These are phyloP conservation scores for Bungarus multicinctus DNA, from an alignment of 2,113 vertebrate genomes.

Conservation along the genomic window DNA sequence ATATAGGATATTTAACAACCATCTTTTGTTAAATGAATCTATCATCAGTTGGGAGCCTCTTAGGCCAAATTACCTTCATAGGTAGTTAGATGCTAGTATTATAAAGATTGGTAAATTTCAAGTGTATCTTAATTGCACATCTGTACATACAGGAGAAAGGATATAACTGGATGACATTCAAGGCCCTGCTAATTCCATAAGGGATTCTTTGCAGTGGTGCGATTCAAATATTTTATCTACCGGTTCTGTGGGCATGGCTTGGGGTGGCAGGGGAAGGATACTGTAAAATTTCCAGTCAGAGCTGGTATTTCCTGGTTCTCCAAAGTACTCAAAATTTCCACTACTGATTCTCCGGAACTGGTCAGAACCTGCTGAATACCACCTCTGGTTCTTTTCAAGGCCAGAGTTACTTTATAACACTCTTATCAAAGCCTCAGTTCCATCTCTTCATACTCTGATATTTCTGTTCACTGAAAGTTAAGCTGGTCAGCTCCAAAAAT, in stretches of 20 bases:
- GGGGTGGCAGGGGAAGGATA: too few relatives aligned
- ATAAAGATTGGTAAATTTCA: not conserved
- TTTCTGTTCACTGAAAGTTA: not conserved
- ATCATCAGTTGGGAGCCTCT: not conserved
- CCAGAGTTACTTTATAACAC: not conserved
- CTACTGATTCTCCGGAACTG: too few relatives aligned
- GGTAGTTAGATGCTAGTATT: not conserved
- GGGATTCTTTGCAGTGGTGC: not conserved
- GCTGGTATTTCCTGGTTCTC: too few relatives aligned
- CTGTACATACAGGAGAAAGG: not conserved
- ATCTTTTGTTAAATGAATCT: not conserved
- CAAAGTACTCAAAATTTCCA: too few relatives aligned
- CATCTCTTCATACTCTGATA: not conserved
- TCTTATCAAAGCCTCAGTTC: constrained; percentile 1
- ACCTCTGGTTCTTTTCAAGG: too few relatives aligned
- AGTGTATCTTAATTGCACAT: not conserved
- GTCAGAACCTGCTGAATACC: too few relatives aligned
- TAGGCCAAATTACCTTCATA: not conserved
- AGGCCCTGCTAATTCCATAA: not conserved
- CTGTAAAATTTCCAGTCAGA: too few relatives aligned
- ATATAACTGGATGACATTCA: not conserved
- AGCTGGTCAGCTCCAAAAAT: not conserved
- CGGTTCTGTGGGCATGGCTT: too few relatives aligned
- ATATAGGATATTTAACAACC: not conserved
- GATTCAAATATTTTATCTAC: too few relatives aligned